Evolutionary conservation across 2,113 vertebrate species (phyloP), one percentile per base, ranked within the genome.

Genomic region (Albula goreensis): DNA sequence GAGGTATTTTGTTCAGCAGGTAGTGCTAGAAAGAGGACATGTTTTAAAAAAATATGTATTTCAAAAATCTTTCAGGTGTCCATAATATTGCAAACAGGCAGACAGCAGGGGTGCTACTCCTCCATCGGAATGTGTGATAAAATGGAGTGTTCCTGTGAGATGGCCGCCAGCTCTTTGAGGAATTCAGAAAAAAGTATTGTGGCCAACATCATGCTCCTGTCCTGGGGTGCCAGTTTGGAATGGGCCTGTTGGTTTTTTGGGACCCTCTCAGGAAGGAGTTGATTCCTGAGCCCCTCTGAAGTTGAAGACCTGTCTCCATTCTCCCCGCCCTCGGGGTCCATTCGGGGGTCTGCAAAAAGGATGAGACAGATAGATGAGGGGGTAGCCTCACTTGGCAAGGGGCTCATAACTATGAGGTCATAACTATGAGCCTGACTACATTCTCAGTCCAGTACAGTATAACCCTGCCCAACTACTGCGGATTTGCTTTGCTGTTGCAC

Each of bases 141-240:
- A 89, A 99, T 95, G 87, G 97, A 97, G 95, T 99, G 98, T 89
- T 99, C 98, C 90, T 99, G 98, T 60, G 97, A 96, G 78, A 99
- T 93, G 85, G 98, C 97, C 0, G 98, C 97, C 93, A 99, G 95
- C 87, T 99, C 98, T 95, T 99, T 99, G 84, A 99, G 95, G 93
- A 99, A 99, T 94, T 99, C 98, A 0, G 97, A 96, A 93, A 97
- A 99, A 50, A 99, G 97, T 88, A 98, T 97, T 1, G 97, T 96
- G 1, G 97, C 97, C 0, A 98, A 96, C 53, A 97, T 93, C 0
- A 97, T 94, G 0, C 98, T 98, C 91, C 94, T 96, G 89, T 96
- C 94, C 0, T 95, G 91, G 2, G 89, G 91, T 9, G 97, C 96
- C 87, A 94, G 93, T 90, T 94, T 90, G 2, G 95, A 96, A 81